Base-by-base conservation (phyloP, 92 coral and sea anemone species). In the Palythoa heliodiscus region DNA sequence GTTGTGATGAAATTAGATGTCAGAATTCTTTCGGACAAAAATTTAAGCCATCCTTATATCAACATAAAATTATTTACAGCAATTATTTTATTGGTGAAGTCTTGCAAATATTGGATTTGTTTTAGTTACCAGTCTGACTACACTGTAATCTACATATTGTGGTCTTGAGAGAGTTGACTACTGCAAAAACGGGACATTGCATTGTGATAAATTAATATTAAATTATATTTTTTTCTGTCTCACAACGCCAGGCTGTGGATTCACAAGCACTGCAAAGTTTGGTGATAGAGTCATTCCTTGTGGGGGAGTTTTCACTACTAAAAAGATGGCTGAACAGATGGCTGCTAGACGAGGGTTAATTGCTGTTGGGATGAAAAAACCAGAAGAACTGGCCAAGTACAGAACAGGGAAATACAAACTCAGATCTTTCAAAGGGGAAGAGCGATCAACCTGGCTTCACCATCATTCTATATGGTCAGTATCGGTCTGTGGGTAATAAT, bases 281-380 rank as follows among this genome's bases (percentile, higher is more conserved):
- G 87, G 95, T 71, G 92, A 90, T 10, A 89, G 91, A 55, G 48
- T 83, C 40, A 83, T 88, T 55, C 83, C 87, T 37, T 52, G 88
- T 68, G 75, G 55, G 14, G 86, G 77, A 22, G 68, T 60, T 11
- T 84, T 83, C 72, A 70, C 76, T 19, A 89, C 89, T 66, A 96
- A 96, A 87, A 96, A 96, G 85, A 90, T 77, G 82, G 95, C 98
- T 24, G 98, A 96, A 72, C 98, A 96, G 48, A 47, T 86, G 74
- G 98, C 94, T 11, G 98, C 98, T 7, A 87, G 95, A 60, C 95
- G 92, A 70, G 98, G 92, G 7, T 87, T 96, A n/a, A 20, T 96
- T 64, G 82, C 80, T 5, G 76, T 94, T 47, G 98, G 98, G 37
- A 79, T 96, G 11, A 81, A 71, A 5, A 90, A 89, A 68, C 98